Evolutionary conservation across 30 jellyfish, hydroid and myxozoan genomes (phyloP), one percentile per base, ranked within the genome.

Genomic region (Phacellophora camtschatica): DNA sequence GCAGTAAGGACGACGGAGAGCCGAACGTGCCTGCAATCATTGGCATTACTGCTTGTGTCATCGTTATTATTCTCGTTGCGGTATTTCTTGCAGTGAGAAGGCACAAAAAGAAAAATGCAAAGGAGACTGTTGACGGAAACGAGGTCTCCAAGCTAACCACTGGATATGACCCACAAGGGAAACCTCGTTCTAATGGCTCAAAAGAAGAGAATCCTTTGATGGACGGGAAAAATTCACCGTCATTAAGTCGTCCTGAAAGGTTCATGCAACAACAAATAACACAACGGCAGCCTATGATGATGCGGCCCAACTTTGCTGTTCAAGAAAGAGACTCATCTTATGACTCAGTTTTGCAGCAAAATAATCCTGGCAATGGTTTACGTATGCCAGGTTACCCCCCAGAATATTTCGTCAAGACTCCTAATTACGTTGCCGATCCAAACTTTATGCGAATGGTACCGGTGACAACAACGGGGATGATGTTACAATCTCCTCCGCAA

Each of bases 11-110:
- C 67, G 50, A 20, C 32, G 67, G 72, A 56, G 83, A 66, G 51
- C 85, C 90, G 46, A 89, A 89, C 80, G 89, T 83, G 35, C 88
- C 97, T 0, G 89, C 89, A 24, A 89, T 89, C 20, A 71, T 77
- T 33, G 95, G 97, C 15, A 89, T 89, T 1, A 83, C 93, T 8
- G 95, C 95, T 0, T 89, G 97, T 23, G 95, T 83, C 2, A 62
- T 78, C 20, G 83, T 89, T 39, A 83, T 89, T 49, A 62, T 80
- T 22, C 77, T 89, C 16, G 83, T 89, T 6, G 97, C 97, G 4
- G 87, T 85, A 24, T 89, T 83, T 34, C 81, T 89, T 30, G 90
- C 87, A 54, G 95, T 88, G 18, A 78, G 83, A 53, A 76, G 94
- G 65, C 90, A 88, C 49, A 49, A 65, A 41, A 66, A 62, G 61